Evolutionary conservation across 2,888 invertebrate species (phyloP), one percentile per base, ranked within the genome.

Genomic region (Iselma pallidipennis): DNA sequence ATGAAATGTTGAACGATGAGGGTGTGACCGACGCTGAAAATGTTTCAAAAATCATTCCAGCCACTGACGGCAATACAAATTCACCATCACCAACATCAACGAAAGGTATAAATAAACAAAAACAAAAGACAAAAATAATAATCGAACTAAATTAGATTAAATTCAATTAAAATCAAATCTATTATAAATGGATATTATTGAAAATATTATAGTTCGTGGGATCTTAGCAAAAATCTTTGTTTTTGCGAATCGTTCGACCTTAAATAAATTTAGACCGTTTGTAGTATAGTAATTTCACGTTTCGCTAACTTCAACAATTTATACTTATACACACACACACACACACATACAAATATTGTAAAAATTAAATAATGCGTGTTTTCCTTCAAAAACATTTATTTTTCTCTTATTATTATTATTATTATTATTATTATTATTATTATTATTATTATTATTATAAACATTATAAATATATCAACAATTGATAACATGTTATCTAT

Each of bases 21-120:
- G 63, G 63, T 63, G 63, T 59, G 63, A 63, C 63, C 59, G 63
- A 63, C 57, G 53, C 63, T 49, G 59, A 59, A 37, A 59, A 52
- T 49, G 57, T 57, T 54, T 52, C 57, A 29, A 50, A 57, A 50
- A 61, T 49, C 49, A 59, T 56, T 31, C 29, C 59, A 56, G 49
- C 63, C 48, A 23, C 42, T 16, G 49, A 48, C 26, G 37, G 33
- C 49, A 49, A 7, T 48, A 49, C 25, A 12, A 55, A 55, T 23
- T 55, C 58, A 23, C 5, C 55, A 51, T 56, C 42, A 42, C 37
- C 16, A n/a, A n/a, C n/a, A 16, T 51, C 59, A 26, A 50, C 29
- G 55, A 63, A 63, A 57, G 53, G 53, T 52, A 57, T 57, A 57
- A 51, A 57, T 49, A 61, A 53, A 54, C 50, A 57, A 61, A 51